Percentiles rank a stretch among this genome's conserved stretches.
Conservation (phyloP, 2,797 vertebrate genomes). For the Lepus oiostolus region DNA sequence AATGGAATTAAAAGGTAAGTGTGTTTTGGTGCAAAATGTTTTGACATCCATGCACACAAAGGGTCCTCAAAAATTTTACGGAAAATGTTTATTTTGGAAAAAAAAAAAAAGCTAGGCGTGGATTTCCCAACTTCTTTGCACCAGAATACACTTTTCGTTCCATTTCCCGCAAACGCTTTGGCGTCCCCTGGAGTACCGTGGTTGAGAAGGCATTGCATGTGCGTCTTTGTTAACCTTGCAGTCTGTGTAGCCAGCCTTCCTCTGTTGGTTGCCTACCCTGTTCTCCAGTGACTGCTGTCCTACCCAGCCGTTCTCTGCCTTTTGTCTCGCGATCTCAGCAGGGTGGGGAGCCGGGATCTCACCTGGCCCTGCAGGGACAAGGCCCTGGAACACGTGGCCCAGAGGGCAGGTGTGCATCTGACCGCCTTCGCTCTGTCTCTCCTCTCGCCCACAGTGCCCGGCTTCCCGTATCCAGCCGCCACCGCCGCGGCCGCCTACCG, state of each 20-base stretch:
- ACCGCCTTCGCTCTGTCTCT: background rate
- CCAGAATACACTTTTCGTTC: too few relatives aligned
- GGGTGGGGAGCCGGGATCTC: background rate
- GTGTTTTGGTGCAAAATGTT: too few relatives aligned
- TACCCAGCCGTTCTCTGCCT: background rate
- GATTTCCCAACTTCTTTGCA: too few relatives aligned
- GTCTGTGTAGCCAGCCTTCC: background rate
- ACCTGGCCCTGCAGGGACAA: background rate
- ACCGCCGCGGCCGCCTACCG: constrained; percentile 95
- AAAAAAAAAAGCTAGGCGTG: too few relatives aligned
- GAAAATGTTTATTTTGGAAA: too few relatives aligned
- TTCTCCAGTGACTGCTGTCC: background rate
- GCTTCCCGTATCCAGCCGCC: constrained; percentile 96
- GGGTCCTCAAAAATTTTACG: too few relatives aligned
- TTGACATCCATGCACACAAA: too few relatives aligned
- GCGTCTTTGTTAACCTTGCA: background rate
- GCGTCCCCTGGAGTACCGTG: too few relatives aligned
- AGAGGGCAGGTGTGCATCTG: accelerated
- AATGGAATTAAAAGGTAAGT: too few relatives aligned
- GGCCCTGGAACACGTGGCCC: background rate
- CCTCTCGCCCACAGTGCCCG: constrained; percentile 91
- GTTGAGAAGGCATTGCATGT: background rate
- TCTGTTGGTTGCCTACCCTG: background rate
- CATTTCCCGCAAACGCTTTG: too few relatives aligned
- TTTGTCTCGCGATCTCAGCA: background rate